Evolutionary conservation across 1,140 invertebrate genomes (phyloP), one percentile per base, ranked within the genome.

Genomic region (Macrosteles quadrilineatus): DNA sequence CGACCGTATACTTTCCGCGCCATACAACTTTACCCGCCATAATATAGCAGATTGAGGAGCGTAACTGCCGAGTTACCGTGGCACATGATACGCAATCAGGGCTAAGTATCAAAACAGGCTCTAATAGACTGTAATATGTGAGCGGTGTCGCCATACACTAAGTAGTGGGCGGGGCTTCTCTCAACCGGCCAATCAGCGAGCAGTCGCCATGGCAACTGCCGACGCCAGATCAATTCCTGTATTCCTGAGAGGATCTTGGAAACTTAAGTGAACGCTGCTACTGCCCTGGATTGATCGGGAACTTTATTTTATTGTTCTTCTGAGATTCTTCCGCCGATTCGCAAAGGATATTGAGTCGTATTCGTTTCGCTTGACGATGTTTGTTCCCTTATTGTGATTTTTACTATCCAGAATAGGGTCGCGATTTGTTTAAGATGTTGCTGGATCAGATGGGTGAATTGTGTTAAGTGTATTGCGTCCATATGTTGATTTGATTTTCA

Each of bases 221-320:
- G 21, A 50, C 47, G 21, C 14, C 47, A 50, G 55, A 59, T 59
- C 55, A 59, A 59, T 59, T 30, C 25, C 9, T 25, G n/a, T 27
- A 59, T 59, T 30, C 25, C 9, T 25, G n/a, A 59, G 55, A 59
- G 55, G 25, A 59, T 23, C 55, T 59, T 59, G 55, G 25, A 59
- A 59, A 59, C 55, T 59, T 59, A 59, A 59, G 55, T 27, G 55
- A 59, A 59, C 23, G 55, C 21, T 59, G 21, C 55, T 12, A 59
- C 55, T 12, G 27, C 23, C 47, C 55, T 27, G 55, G 55, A 59
- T 59, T 59, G 23, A 59, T 59, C 55, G 27, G n/a, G 27, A 59
- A 53, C 47, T 53, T 53, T 53, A 19, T 53, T 53, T 53, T 59
- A 59, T 29, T 59, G 55, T 59, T 30, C 27, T 12, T 59, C 23